phyloP scores from a whole-genome alignment of 2,888 invertebrate species.

The Agrochola litura region DNA sequence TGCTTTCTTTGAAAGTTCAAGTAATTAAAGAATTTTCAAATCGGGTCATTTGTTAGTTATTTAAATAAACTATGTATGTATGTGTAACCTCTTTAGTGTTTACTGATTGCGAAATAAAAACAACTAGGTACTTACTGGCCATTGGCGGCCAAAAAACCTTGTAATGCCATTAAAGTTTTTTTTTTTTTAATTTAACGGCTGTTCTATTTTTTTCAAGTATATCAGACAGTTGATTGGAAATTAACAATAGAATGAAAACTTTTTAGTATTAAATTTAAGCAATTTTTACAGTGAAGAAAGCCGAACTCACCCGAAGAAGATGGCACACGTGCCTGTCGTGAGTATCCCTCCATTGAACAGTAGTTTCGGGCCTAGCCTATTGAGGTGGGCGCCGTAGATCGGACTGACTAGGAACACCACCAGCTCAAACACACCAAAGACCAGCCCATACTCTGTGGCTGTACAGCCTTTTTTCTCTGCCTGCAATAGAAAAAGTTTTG shows the following conservation, averaged over 20 bases:
- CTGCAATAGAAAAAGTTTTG: constrained; percentile 82
- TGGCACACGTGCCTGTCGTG: constrained; percentile 95
- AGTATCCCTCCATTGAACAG: constrained; percentile 96
- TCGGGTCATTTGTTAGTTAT: background rate
- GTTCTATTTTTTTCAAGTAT: background rate
- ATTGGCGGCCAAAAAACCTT: background rate
- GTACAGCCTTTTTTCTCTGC: constrained; percentile 95
- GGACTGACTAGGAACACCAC: constrained; percentile 96
- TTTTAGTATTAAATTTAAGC: background rate
- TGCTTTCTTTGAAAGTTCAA: background rate
- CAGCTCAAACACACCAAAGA: constrained; percentile 96
- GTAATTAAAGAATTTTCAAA: background rate
- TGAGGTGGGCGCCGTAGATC: constrained; percentile 94
- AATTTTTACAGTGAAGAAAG: background rate
- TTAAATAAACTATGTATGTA: background rate
- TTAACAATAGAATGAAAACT: background rate
- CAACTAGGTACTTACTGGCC: background rate
- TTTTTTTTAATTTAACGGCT: constrained; percentile 4
- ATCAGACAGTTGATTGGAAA: background rate
- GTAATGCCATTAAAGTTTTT: background rate
- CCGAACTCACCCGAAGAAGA: constrained; percentile 93
- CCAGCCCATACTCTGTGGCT: constrained; percentile 95
- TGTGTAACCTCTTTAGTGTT: constrained; percentile 13
- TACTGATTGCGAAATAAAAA: background rate
- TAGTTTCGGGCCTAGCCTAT: constrained; percentile 94